phyloP scores from a whole-genome alignment of 2,113 vertebrate genomes.

The Pteruthius melanotis region DNA sequence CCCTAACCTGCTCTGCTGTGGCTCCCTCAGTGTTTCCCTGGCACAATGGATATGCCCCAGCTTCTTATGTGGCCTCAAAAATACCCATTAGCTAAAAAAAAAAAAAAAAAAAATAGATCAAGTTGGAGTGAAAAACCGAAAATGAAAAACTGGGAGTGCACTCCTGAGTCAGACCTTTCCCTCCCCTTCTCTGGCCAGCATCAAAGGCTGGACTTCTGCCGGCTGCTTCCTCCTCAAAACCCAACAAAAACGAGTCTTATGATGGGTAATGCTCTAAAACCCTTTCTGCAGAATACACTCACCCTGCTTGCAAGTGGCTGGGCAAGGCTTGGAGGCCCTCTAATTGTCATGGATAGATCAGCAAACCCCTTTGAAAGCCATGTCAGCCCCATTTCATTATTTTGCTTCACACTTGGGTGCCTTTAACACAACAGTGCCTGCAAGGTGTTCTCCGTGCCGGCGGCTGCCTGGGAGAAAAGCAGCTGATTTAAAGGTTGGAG shows the following conservation, averaged over 20 bases:
- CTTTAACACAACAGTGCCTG: background rate
- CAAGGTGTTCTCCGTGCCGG: background rate
- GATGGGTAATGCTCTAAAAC: background rate
- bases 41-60: background rate
- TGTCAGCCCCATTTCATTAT: background rate
- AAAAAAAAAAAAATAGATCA: background rate
- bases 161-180: background rate
- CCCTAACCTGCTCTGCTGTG: background rate
- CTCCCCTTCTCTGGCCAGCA: background rate
- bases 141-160: background rate
- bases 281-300: background rate
- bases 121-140: background rate
- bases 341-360: background rate
- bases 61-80: fast-evolving
- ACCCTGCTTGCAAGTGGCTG: background rate
- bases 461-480: background rate
- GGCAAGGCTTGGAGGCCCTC: background rate
- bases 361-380: background rate
- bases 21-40: background rate
- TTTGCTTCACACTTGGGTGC: conserved; percentile 23
- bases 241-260: background rate
- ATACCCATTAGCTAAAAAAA: background rate
- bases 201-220: background rate
- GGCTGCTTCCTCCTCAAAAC: background rate
- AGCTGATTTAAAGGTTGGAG: background rate